These are phyloP conservation scores for Nematostella vectensis DNA, from an alignment of 92 coral and sea anemone genomes.

Conservation along the genomic window DNA sequence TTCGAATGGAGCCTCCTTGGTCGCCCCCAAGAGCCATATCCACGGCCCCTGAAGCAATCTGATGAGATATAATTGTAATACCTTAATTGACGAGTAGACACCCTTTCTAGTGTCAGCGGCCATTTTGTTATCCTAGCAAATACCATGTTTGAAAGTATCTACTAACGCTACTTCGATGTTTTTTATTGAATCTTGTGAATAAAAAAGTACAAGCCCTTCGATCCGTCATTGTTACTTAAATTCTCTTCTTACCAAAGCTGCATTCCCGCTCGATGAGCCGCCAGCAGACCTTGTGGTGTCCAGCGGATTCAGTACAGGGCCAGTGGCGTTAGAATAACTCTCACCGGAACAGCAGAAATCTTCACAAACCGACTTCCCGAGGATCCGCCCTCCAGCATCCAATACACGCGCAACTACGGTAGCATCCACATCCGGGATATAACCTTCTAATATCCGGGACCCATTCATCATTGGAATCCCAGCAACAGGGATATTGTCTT, in stretches of 20 bases:
- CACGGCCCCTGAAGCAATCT: slow-evolving; percentile 58
- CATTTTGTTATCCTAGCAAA: not conserved
- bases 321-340: slow-evolving; percentile 56
- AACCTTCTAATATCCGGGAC: slow-evolving; percentile 61
- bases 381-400: slow-evolving; percentile 55
- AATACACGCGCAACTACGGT: slow-evolving; percentile 58
- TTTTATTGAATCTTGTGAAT: too few relatives aligned
- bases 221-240: too few relatives aligned
- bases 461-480: slow-evolving; percentile 84
- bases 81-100: too few relatives aligned
- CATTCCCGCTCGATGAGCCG: slow-evolving; percentile 78
- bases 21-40: slow-evolving; percentile 73
- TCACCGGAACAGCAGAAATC: slow-evolving; percentile 43
- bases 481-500: slow-evolving; percentile 59
- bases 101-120: too few relatives aligned
- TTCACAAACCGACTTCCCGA: slow-evolving; percentile 67
- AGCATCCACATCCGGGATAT: slow-evolving; percentile 78
- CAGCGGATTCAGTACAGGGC: slow-evolving; percentile 65
- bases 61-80: too few relatives aligned
- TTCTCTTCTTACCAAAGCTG: slow-evolving; percentile 63
- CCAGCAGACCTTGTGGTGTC: slow-evolving; percentile 43
- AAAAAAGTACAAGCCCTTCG: too few relatives aligned
- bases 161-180: too few relatives aligned
- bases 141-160: too few relatives aligned
- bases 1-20: slow-evolving; percentile 65